Base-by-base conservation (phyloP, 64 coral and sea anemone genomes). In the Exaiptasia diaphana region DNA sequence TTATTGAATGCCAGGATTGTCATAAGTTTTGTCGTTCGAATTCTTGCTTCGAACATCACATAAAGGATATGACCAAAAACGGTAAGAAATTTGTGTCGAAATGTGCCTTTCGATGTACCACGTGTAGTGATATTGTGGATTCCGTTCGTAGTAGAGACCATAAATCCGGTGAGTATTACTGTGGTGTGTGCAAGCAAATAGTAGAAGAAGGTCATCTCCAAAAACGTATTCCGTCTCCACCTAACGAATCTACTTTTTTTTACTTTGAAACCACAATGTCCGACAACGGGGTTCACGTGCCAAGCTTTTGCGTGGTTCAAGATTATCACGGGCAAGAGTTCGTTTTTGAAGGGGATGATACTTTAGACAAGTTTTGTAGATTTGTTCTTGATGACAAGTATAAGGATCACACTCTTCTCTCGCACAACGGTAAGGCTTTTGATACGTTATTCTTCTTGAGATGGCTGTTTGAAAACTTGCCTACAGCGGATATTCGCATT, bases 211-310 rank as follows among this genome's bases (percentile, higher is more conserved):
- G 24, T 22, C 50, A 54, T 54, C 17, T 54, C 17, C 50, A 54
- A 54, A 14, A 14, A 14, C 15, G 24, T 14, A 22, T 22, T 20
- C 50, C 50, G 24, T 22, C 17, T 22, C 50, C 50, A 54, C 50
- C 50, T 22, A 20, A 14, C 17, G 24, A 54, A 54, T 20, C 17
- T 14, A 22, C 24, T 22, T 4, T 89, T 3, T 81, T 82, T 41
- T 89, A 73, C 15, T 67, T 81, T 50, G 73, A 73, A 73, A 77
- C 80, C 44, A 71, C 38, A 21, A 18, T 41, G 13, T 61, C 74
- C 24, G 54, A 31, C 24, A 54, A 14, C 24, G 50, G 50, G 50
- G 50, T 20, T 20, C 50, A 54, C 24, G 24, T 54, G 24, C 50
- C 50, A 20, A 54, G 24, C 24, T 54, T 20, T 54, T 54, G 50